Conservation (phyloP, 2,797 vertebrate genomes). For the Garrulus glandarius region DNA sequence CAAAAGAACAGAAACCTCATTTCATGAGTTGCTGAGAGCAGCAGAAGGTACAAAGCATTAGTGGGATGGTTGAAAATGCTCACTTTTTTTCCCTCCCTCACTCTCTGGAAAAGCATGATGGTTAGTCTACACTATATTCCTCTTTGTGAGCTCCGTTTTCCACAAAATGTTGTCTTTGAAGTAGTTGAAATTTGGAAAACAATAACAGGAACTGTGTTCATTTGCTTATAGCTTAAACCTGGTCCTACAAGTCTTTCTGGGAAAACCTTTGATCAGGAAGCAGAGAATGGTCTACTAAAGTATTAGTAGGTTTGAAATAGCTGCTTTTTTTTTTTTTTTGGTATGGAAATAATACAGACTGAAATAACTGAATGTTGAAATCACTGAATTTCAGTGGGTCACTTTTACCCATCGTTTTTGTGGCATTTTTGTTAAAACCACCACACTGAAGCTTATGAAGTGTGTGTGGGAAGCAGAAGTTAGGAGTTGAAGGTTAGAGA, state of each 20-base stretch:
- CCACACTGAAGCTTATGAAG: not conserved
- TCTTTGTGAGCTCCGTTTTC: not conserved
- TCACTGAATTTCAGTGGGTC: not conserved
- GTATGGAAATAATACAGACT: not conserved
- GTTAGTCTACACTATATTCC: not conserved
- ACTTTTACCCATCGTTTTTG: fast-evolving
- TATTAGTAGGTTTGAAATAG: not conserved
- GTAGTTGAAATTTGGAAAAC: not conserved
- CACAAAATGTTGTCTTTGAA: not conserved
- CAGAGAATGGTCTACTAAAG: not conserved
- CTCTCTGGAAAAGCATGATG: not conserved
- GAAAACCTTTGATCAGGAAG: not conserved
- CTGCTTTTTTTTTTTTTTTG: not conserved
- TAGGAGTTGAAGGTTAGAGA: not conserved
- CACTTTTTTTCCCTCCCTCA: fast-evolving
- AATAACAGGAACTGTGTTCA: not conserved
- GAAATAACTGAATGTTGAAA: not conserved
- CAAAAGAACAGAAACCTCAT: fast-evolving
- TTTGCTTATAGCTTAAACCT: not conserved
- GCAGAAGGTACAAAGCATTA: not conserved
- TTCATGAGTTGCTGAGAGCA: not conserved
- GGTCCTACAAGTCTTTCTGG: not conserved
- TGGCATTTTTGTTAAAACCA: not conserved
- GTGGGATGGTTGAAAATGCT: not conserved
- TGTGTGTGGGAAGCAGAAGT: not conserved